Evolutionary conservation across 2,797 vertebrate genomes (phyloP).

Genomic region (Sebastolobus altivelis): DNA sequence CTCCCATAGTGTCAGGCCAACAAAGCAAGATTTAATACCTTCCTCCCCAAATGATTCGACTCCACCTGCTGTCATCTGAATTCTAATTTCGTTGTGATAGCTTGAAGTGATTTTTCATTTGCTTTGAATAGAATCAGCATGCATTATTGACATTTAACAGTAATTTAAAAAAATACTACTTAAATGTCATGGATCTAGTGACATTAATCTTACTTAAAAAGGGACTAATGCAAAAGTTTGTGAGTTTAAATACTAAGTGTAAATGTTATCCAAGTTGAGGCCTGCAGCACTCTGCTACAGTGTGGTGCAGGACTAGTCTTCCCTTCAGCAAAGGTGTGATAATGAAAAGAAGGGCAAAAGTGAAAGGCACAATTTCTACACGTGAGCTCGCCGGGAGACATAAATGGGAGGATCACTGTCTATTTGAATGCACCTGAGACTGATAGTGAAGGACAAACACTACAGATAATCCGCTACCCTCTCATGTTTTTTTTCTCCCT

Average conservation of each 20-base stretch:
- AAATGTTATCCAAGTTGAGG: slow-evolving; percentile 28
- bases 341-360: slow-evolving; percentile 13
- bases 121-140: slow-evolving; percentile 29
- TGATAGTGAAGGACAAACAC: slow-evolving; percentile 49
- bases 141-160: slow-evolving; percentile 50
- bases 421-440: slow-evolving; percentile 51
- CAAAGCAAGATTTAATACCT: slow-evolving; percentile 57
- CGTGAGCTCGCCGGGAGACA: slow-evolving; percentile 17
- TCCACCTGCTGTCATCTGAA: slow-evolving; percentile 43
- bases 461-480: slow-evolving; percentile 34
- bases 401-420: slow-evolving; percentile 44
- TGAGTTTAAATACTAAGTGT: slow-evolving; percentile 27
- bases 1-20: slow-evolving; percentile 35
- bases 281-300: background rate
- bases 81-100: slow-evolving; percentile 40
- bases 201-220: slow-evolving; percentile 47
- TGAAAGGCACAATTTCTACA: slow-evolving; percentile 36
- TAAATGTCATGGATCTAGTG: slow-evolving; percentile 51
- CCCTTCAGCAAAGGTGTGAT: background rate
- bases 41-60: slow-evolving; percentile 40
- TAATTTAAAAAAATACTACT: slow-evolving; percentile 37
- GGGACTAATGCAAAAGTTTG: slow-evolving; percentile 8
- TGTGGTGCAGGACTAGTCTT: background rate
- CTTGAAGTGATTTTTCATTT: slow-evolving; percentile 39
- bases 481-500: background rate